phyloP scores from a whole-genome alignment of 2,797 vertebrate species.

The Sphaeramia orbicularis region DNA sequence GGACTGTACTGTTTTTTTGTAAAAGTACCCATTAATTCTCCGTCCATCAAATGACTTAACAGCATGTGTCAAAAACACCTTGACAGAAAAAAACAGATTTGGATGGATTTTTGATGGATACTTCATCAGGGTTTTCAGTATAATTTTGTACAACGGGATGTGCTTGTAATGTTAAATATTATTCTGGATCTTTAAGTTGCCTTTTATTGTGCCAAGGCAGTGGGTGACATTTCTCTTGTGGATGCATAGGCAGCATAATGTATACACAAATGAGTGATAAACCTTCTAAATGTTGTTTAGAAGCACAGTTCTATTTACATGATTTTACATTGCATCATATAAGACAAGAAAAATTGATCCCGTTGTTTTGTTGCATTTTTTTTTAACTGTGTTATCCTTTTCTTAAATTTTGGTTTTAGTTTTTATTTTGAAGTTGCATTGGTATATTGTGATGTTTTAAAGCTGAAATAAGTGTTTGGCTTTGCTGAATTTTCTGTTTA shows the following conservation, averaged over 20 bases:
- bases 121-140: slow-evolving; percentile 62
- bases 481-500: slow-evolving; percentile 67
- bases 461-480: slow-evolving; percentile 47
- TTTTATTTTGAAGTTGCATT: slow-evolving; percentile 57
- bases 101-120: slow-evolving; percentile 72
- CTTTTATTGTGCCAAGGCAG: slow-evolving; percentile 63
- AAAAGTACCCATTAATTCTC: slow-evolving; percentile 74
- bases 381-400: slow-evolving; percentile 33
- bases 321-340: slow-evolving; percentile 8
- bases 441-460: slow-evolving; percentile 47
- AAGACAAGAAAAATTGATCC: slow-evolving; percentile 58
- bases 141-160: slow-evolving; percentile 44
- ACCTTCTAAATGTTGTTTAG: background rate
- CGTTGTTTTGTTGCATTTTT: slow-evolving; percentile 65
- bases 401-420: slow-evolving; percentile 45
- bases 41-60: slow-evolving; percentile 8
- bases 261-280: background rate
- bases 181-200: slow-evolving; percentile 53
- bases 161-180: slow-evolving; percentile 64
- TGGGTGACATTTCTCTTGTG: slow-evolving; percentile 62
- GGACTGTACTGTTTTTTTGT: slow-evolving; percentile 62
- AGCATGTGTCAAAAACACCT: slow-evolving; percentile 20
- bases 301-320: background rate
- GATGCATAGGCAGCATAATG: background rate
- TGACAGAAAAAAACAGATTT: slow-evolving; percentile 30